Base-by-base conservation (phyloP, 2,113 vertebrate species). In the Oreochromis spilurus region DNA sequence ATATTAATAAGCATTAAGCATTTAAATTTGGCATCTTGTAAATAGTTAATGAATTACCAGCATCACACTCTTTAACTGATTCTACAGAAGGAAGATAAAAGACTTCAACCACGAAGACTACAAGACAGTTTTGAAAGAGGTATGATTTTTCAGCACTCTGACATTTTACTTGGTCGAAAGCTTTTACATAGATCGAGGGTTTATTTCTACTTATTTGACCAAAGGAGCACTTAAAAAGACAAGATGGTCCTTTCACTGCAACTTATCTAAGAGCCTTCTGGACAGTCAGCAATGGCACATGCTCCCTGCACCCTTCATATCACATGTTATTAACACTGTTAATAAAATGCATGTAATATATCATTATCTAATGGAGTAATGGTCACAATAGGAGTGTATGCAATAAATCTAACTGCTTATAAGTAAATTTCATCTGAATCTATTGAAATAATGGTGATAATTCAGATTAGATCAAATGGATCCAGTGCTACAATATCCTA, bases 51-150 rank as follows among this genome's bases (percentile, higher is more conserved):
- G 16, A 34, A 55, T 19, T 45, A 75, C 19, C 26, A 43, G 21
- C 6, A 10, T 10, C 54, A 16, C 7, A 36, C 17, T 84, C 13
- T 57, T 75, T 8, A 57, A 55, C 11, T 65, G 0, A 78, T 57
- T 79, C n/a, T 77, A 55, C 90, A 99, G 98, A 99, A 97, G 96
- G 98, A 97, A 86, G 98, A 99, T 92, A 98, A 97, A 95, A 97
- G 78, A 88, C 95, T 98, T 91, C 97, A 97, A 86, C 97, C 97
- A 84, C 97, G 97, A 95, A 97, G 96, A 95, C 97, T 98, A 83
- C 97, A 98, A 89, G 98, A 99, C 94, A 97, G 96, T 91, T 98
- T 98, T 94, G 98, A 98, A 81, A 94, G 95, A 94, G 98, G 98
- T 97, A 97, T 34, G 85, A 1, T 43, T 72, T 93, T 95, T 11